Base-by-base conservation (phyloP, 2,888 invertebrate genomes). In the Hydrotaea cyrtoneurina region DNA sequence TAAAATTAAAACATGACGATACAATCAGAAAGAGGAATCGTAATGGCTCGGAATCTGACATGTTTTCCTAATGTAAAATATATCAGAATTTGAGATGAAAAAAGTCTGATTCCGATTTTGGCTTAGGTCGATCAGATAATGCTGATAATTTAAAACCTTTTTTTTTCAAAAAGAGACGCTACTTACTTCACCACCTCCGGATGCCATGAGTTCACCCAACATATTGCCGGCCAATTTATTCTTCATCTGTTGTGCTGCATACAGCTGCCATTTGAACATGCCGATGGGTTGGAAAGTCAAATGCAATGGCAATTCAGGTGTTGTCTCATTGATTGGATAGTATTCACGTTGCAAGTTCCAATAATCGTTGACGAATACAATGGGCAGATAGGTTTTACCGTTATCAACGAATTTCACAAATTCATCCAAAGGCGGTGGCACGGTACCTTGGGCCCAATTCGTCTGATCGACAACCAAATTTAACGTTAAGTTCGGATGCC, bases 281-380 rank as follows among this genome's bases (percentile, higher is more conserved):
- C 98, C 97, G 84, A 99, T 93, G 0, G 99, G 99, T 90, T 98
- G 97, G 90, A 95, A 97, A 15, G 96, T 96, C 82, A 98, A 89
- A 85, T 94, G 94, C 19, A 98, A 93, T 53, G 95, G 93, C 46
- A 97, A 92, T 89, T 93, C 95, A 88, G 95, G 94, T 10, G 96
- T 95, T 0, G 98, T 97, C 75, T 96, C 94, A 92, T 98, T 98
- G 79, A 99, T 95, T 0, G 98, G 97, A 84, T 95, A 95, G 93
- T 99, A 99, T 90, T 99, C 99, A 82, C 97, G 94, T 91, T 97
- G 95, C 94, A 99, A 95, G 91, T 99, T 99, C 99, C 99, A 99
- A 92, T 98, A 99, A 89, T 99, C 98, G 93, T 99, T 99, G 83
- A 97, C 94, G 91, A 97, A 99, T 62, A 99, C 93, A 59, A 99